Percentiles rank a stretch among this genome's conserved stretches.
These are phyloP conservation scores for Andrena praecox DNA, from an alignment of 2,888 invertebrate species.

Conservation along the genomic window DNA sequence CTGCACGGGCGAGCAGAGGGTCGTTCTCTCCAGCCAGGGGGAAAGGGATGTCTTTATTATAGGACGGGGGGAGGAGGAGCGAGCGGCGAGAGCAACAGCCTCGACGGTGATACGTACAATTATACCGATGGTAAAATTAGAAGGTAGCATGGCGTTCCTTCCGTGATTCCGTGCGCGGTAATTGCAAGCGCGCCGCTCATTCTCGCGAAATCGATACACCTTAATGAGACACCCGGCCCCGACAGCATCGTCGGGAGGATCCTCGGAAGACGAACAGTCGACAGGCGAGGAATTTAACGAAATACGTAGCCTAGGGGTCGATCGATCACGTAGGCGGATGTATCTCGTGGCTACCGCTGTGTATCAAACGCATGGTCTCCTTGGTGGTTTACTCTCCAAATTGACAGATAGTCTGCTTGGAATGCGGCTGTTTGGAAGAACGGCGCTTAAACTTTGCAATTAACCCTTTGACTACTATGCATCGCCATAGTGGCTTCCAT, in stretches of 20 bases:
- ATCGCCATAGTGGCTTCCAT: no score
- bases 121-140: slow-evolving; percentile 43
- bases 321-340: background rate
- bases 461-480: no score
- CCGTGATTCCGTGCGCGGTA: slow-evolving; percentile 26
- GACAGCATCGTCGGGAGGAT: background rate
- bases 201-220: slow-evolving; percentile 41
- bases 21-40: background rate
- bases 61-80: slow-evolving; percentile 12
- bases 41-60: slow-evolving; percentile 50
- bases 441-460: no score
- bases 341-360: no score
- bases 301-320: background rate
- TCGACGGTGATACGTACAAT: slow-evolving; percentile 47
- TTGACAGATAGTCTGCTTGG: no score
- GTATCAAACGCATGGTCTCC: no score
- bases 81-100: slow-evolving; percentile 25
- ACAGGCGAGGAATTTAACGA: background rate
- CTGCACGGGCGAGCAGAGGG: background rate
- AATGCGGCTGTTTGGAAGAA: no score
- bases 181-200: slow-evolving; percentile 17
- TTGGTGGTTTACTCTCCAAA: no score
- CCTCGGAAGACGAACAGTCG: no score
- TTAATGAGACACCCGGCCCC: slow-evolving; percentile 36
- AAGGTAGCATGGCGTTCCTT: slow-evolving; percentile 3